Conservation (phyloP, 1,140 invertebrate genomes). For the Vollenhovia emeryi region DNA sequence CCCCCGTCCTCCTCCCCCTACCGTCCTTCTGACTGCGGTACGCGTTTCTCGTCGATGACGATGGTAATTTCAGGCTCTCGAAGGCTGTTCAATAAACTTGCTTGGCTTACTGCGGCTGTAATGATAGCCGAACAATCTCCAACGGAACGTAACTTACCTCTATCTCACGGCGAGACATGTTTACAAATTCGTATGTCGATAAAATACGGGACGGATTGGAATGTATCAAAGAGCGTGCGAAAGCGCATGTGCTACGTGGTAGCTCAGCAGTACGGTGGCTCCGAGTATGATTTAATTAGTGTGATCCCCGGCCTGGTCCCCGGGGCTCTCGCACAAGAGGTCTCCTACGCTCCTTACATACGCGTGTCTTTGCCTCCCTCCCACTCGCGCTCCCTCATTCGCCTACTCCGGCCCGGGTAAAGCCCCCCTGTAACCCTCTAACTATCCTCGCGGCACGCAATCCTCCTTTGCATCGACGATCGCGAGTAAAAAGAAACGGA, state of each 20-base stretch:
- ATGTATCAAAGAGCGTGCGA: not conserved
- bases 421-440: constrained; percentile 59
- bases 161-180: constrained; percentile 34
- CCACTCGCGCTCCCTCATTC: constrained; percentile 35
- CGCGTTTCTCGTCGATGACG: constrained; percentile 35
- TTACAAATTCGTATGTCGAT: constrained; percentile 50
- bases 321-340: constrained; percentile 54
- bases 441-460: constrained; percentile 68
- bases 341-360: constrained; percentile 59
- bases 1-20: no score
- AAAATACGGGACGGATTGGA: constrained; percentile 27
- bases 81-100: constrained; percentile 48
- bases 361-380: constrained; percentile 51
- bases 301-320: constrained; percentile 63
- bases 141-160: constrained; percentile 11
- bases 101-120: constrained; percentile 35
- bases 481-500: constrained; percentile 49
- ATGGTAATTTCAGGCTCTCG: constrained; percentile 49
- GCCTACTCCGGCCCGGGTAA: constrained; percentile 45
- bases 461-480: constrained; percentile 66
- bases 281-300: constrained; percentile 71
- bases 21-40: no score
- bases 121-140: constrained; percentile 54
- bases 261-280: constrained; percentile 46
- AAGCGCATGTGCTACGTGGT: not conserved